phyloP scores from a whole-genome alignment of 2,797 vertebrate species.

The Cuculus canorus region DNA sequence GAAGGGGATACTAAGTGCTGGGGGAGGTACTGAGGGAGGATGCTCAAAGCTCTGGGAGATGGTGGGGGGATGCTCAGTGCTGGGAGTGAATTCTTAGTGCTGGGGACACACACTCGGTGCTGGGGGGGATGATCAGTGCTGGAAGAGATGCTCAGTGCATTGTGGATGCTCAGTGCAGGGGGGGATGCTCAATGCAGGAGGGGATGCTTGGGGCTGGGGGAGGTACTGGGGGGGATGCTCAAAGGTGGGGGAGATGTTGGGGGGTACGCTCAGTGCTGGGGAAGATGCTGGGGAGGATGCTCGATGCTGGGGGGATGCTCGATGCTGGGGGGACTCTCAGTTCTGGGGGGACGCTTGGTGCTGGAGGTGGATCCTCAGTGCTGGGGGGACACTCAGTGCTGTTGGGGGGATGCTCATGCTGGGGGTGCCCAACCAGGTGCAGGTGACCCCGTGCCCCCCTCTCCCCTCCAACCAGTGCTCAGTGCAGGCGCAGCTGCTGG shows the following conservation, averaged over 20 bases:
- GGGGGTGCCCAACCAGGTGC: neutral
- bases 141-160: no score
- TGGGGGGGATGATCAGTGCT: neutral
- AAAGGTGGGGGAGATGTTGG: no score
- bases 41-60: no score
- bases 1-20: no score
- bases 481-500: neutral
- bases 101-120: no score
- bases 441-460: neutral
- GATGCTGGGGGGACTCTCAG: neutral
- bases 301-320: no score
- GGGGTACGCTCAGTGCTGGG: neutral
- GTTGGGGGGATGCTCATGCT: neutral
- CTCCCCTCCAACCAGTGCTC: neutral
- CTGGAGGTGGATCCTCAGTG: neutral
- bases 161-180: no score
- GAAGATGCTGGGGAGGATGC: neutral
- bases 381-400: neutral
- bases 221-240: no score
- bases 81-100: neutral
- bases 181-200: no score
- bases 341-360: neutral
- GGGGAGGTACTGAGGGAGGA: no score
- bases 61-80: neutral
- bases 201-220: neutral